These are phyloP conservation scores for Sphyrna mokarran DNA, from an alignment of 2,113 vertebrate genomes.

Conservation along the genomic window DNA sequence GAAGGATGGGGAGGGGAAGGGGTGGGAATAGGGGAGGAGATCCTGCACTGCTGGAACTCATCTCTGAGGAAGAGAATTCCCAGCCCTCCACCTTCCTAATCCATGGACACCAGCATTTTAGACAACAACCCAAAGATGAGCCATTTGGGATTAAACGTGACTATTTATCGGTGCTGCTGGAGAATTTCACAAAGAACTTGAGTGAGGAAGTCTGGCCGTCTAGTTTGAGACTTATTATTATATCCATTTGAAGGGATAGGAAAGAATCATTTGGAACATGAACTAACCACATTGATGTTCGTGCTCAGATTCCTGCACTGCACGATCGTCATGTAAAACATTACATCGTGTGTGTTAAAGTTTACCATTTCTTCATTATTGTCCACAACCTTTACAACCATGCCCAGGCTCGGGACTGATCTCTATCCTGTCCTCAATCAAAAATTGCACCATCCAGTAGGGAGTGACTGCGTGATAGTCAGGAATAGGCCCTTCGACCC, in stretches of 20 bases:
- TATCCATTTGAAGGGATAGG: not conserved
- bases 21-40: too few relatives aligned
- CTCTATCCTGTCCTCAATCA: not conserved
- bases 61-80: not conserved
- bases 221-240: not conserved
- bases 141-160: not conserved
- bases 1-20: not conserved
- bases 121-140: not conserved
- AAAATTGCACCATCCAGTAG: not conserved
- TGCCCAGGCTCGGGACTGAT: not conserved
- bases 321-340: not conserved
- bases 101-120: not conserved
- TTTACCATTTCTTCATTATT: not conserved
- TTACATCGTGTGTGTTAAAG: not conserved
- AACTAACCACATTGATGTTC: not conserved
- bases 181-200: not conserved
- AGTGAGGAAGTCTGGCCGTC: not conserved
- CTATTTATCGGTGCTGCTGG: not conserved
- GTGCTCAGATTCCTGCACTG: not conserved
- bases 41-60: not conserved
- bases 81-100: not conserved
- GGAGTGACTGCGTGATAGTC: not conserved
- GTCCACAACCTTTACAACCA: not conserved
- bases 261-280: not conserved
- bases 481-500: not conserved